These are phyloP conservation scores for Battus philenor DNA, from an alignment of 1,140 invertebrate genomes.

Conservation along the genomic window DNA sequence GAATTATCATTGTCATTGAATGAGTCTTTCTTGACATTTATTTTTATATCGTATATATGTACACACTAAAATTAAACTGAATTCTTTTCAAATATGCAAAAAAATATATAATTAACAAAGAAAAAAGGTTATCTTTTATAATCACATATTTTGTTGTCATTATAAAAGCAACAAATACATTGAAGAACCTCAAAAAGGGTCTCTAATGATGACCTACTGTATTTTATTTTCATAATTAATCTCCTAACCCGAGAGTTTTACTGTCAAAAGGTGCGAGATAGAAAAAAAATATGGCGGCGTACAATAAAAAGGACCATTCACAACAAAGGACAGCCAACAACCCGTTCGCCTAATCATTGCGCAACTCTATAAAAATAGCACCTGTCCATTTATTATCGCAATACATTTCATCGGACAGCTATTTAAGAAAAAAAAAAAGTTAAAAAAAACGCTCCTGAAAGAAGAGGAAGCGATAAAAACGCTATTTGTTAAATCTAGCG, in stretches of 20 bases:
- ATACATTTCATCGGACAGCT: constrained; percentile 29
- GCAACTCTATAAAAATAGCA: constrained; percentile 38
- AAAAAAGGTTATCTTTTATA: too few relatives aligned
- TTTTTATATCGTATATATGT: too few relatives aligned
- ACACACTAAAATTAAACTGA: too few relatives aligned
- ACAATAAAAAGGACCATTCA: constrained; percentile 38
- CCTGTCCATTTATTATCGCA: constrained; percentile 57
- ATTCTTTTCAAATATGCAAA: too few relatives aligned
- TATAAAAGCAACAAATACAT: too few relatives aligned
- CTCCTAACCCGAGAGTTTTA: not conserved
- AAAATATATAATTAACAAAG: too few relatives aligned
- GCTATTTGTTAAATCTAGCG: constrained; percentile 30
- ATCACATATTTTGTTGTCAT: too few relatives aligned
- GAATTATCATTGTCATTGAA: too few relatives aligned
- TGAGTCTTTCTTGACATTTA: too few relatives aligned
- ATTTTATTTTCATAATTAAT: constrained; percentile 1
- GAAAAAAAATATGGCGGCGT: constrained; percentile 30
- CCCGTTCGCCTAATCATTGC: constrained; percentile 50
- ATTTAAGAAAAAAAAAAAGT: too few relatives aligned
- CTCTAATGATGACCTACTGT: not conserved
- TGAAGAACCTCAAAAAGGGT: too few relatives aligned
- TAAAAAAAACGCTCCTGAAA: constrained; percentile 35
- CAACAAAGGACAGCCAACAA: constrained; percentile 32
- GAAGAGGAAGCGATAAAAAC: constrained; percentile 50
- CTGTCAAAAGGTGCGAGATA: too few relatives aligned